Conservation (phyloP, 2,113 vertebrate species). For the Corythaixoides concolor region DNA sequence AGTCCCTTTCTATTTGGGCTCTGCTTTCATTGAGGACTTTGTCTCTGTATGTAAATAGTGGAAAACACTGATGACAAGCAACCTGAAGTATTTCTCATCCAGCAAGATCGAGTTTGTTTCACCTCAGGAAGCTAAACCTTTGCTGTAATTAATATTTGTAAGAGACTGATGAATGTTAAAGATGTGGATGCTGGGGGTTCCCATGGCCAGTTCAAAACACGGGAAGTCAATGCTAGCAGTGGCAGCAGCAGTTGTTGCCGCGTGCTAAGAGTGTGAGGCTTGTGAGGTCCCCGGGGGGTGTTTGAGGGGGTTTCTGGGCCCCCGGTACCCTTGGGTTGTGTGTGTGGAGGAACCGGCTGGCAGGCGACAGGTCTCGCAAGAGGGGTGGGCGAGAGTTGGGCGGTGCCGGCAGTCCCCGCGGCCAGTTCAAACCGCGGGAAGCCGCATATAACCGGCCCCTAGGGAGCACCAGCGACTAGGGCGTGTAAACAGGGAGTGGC, state of each 20-base stretch:
- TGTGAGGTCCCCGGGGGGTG: background rate
- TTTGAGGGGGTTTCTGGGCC: background rate
- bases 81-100: background rate
- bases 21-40: background rate
- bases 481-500: too few species aligned
- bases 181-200: background rate
- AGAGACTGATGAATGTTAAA: background rate
- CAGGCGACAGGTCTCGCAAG: background rate
- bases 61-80: background rate
- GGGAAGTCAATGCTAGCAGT: background rate
- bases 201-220: background rate
- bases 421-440: background rate
- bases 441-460: background rate
- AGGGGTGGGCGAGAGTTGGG: background rate
- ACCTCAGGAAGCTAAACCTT: background rate
- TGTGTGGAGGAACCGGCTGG: background rate
- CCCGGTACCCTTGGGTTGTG: background rate
- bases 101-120: background rate
- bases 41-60: background rate
- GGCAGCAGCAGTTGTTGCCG: background rate
- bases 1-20: background rate
- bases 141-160: background rate
- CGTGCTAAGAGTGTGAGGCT: background rate
- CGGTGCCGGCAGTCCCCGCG: background rate
- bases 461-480: background rate